These are phyloP conservation scores for Eurystomus gularis DNA, from an alignment of 2,113 vertebrate species.

Conservation along the genomic window DNA sequence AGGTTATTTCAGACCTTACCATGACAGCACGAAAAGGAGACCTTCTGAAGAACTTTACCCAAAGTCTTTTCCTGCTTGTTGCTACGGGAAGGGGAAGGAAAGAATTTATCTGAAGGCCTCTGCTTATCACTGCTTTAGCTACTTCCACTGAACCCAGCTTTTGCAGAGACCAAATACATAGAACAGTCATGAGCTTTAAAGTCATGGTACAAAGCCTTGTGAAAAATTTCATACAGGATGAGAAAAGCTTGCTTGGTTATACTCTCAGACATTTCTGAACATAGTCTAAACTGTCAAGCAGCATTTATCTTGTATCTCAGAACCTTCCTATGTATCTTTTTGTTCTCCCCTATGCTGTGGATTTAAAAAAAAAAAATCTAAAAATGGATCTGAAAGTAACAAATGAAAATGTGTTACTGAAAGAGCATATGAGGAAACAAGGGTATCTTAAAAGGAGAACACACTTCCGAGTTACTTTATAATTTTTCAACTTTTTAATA, in stretches of 20 bases:
- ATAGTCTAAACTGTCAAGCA: background rate
- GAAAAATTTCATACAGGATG: background rate
- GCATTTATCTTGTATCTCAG: background rate
- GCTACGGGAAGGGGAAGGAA: background rate
- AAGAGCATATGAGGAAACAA: background rate
- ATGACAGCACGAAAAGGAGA: background rate
- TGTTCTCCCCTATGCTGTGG: background rate
- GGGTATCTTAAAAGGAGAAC: background rate
- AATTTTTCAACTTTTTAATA: background rate
- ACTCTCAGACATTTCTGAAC: background rate
- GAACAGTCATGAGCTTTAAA: background rate
- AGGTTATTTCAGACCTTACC: background rate
- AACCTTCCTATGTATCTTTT: background rate
- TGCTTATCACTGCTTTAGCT: background rate
- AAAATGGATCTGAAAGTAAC: background rate
- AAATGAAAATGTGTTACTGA: background rate
- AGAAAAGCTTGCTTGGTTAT: background rate
- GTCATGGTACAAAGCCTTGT: background rate
- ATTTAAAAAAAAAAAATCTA: background rate
- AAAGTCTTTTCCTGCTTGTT: background rate
- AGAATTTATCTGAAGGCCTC: background rate
- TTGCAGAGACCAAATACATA: background rate
- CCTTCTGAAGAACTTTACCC: background rate
- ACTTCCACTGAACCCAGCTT: no score
- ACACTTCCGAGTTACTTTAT: background rate